phyloP scores from a whole-genome alignment of 2,888 invertebrate genomes.

The Drosophila multiciliata region DNA sequence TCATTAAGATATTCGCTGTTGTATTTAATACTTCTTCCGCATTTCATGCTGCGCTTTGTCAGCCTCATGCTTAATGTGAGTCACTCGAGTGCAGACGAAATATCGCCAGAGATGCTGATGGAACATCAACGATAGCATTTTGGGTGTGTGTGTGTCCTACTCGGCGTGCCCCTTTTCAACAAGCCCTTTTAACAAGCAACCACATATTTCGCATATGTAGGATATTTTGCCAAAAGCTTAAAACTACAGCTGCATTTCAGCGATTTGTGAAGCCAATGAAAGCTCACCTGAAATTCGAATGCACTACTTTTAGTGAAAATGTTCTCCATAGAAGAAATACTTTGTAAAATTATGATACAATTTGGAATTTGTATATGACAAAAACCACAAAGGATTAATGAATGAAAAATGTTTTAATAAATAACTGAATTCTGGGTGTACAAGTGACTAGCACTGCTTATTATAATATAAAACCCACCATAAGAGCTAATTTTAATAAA shows the following conservation, averaged over 20 bases:
- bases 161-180: conserved; percentile 60
- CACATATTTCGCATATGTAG: conserved; percentile 20
- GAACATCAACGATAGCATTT: conserved; percentile 41
- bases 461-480: neutral
- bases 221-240: conserved; percentile 7
- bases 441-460: neutral
- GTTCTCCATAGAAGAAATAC: conserved; percentile 1
- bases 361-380: conserved; percentile 11
- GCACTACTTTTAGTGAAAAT: neutral
- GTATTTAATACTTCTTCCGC: conserved; percentile 60
- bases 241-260: conserved; percentile 21
- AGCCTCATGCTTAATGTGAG: conserved; percentile 29
- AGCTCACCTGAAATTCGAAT: conserved; percentile 11
- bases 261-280: neutral
- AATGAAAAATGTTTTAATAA: neutral
- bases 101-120: conserved; percentile 50
- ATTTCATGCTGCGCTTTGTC: conserved; percentile 56
- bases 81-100: conserved; percentile 59
- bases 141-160: conserved; percentile 38
- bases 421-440: neutral
- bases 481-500: no score
- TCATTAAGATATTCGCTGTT: conserved; percentile 62
- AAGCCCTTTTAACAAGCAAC: conserved; percentile 7
- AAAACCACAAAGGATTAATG: neutral
- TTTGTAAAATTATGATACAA: conserved; percentile 1